Percentiles rank a stretch among this genome's conserved stretches.
phyloP scores from a whole-genome alignment of 2,113 vertebrate genomes.

The Rhagologus leucostigma region DNA sequence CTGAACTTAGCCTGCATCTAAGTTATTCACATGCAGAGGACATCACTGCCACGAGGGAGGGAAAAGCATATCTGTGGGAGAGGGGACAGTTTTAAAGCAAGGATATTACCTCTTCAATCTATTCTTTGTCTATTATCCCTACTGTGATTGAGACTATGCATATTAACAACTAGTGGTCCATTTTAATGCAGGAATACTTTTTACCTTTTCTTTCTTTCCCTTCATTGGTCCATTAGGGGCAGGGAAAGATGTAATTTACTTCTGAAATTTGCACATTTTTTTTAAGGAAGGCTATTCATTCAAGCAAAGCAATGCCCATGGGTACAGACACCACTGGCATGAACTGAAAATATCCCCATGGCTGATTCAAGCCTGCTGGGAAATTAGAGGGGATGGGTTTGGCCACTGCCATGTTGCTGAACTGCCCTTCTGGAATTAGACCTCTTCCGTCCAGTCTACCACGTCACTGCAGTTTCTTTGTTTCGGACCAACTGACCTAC shows the following conservation, averaged over 20 bases:
- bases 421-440: not conserved
- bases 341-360: not conserved
- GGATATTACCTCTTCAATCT: conserved; percentile 34
- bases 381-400: not conserved
- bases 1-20: not conserved
- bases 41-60: not conserved
- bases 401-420: not conserved
- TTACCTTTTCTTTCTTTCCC: not conserved
- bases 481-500: not conserved
- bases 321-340: not conserved
- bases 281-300: not conserved
- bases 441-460: not conserved
- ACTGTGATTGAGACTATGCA: not conserved
- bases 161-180: not conserved
- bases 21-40: conserved; percentile 36
- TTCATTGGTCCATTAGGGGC: not conserved
- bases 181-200: not conserved
- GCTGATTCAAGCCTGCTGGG: not conserved
- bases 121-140: conserved; percentile 31
- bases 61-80: not conserved
- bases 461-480: not conserved
- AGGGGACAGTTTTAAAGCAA: not conserved
- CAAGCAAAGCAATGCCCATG: not conserved
- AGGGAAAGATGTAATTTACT: not conserved
- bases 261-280: not conserved